phyloP scores from a whole-genome alignment of 2,888 invertebrate genomes.

The Epirrita christyi region DNA sequence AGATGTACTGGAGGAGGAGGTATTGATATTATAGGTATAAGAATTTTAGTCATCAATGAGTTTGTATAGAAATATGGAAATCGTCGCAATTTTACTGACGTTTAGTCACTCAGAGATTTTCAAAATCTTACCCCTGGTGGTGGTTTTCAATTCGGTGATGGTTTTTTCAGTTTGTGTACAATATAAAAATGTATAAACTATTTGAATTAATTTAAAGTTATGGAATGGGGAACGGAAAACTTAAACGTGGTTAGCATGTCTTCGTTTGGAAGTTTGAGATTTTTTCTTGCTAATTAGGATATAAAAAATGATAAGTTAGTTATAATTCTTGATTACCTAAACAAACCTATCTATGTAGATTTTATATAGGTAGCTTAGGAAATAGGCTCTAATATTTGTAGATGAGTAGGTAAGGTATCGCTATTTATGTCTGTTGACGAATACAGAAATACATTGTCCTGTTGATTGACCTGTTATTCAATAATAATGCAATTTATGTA shows the following conservation, averaged over 20 bases:
- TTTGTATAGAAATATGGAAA: too few species aligned
- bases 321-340: too few species aligned
- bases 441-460: not conserved
- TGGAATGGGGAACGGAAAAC: not conserved
- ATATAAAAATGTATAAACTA: not conserved
- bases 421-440: not conserved
- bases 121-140: too few species aligned
- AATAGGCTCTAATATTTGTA: not conserved
- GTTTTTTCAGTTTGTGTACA: not conserved
- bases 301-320: too few species aligned
- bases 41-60: too few species aligned
- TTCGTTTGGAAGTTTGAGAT: not conserved
- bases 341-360: too few species aligned
- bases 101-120: too few species aligned
- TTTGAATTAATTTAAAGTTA: too few species aligned
- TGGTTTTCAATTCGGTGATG: constrained; percentile 8
- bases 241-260: not conserved
- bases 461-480: not conserved
- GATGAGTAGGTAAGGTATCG: not conserved
- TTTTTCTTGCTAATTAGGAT: not conserved
- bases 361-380: too few species aligned
- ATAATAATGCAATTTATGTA: not conserved
- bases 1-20: too few species aligned
- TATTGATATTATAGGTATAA: too few species aligned
- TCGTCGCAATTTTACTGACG: too few species aligned